phyloP scores from a whole-genome alignment of 2,888 invertebrate genomes.

The Doris montereyensis region DNA sequence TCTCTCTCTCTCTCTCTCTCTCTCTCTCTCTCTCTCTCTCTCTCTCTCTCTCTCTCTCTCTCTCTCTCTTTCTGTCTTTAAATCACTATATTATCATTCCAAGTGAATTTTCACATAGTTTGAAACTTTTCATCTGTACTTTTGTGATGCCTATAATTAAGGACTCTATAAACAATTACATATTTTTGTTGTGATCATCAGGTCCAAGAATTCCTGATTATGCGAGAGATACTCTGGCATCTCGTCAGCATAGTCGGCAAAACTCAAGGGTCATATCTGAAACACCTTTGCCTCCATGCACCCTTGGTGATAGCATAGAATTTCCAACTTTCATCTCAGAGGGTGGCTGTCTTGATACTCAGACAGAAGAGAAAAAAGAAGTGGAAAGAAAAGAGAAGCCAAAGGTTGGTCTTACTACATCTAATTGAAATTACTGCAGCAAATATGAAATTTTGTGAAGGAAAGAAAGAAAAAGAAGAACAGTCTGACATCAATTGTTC shows the following conservation, averaged over 20 bases:
- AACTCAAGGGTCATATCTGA: slow-evolving; percentile 36
- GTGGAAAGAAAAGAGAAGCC: not conserved
- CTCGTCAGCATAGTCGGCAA: slow-evolving; percentile 54
- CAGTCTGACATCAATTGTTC: not conserved
- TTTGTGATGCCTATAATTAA: no score
- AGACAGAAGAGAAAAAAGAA: not conserved
- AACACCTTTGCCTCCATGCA: slow-evolving; percentile 1
- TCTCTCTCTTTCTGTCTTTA: no score
- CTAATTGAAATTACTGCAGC: not conserved
- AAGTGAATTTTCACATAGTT: no score
- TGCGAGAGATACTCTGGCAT: slow-evolving; percentile 62
- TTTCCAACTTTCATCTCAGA: slow-evolving; percentile 41
- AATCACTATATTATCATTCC: no score
- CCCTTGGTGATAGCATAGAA: slow-evolving; percentile 33
- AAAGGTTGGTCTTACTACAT: not conserved
- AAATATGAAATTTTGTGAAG: not conserved
- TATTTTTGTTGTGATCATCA: slow-evolving; percentile 35
- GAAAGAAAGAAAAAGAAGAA: not conserved
- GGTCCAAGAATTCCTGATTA: slow-evolving; percentile 63
- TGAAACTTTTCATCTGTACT: no score
- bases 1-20: no score
- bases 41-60: no score
- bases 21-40: no score
- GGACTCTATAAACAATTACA: not conserved
- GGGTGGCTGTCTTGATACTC: not conserved